Evolutionary conservation across 2,888 invertebrate species (phyloP).

Genomic region (Timema podura): DNA sequence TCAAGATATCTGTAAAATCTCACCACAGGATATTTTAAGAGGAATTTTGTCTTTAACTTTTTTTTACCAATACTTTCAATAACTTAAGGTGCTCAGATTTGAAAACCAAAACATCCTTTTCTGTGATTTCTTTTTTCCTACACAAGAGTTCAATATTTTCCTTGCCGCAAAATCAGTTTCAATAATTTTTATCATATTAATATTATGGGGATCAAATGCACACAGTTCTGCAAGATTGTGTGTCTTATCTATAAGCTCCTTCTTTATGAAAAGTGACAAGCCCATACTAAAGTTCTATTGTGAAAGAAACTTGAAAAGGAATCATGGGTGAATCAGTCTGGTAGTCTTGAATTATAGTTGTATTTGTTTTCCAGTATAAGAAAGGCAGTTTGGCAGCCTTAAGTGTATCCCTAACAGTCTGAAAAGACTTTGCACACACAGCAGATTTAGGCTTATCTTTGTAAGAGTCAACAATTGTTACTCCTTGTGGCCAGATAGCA

Average conservation of each 20-base stretch:
- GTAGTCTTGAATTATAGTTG: constrained; percentile 8
- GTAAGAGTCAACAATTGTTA: neutral
- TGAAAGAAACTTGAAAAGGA: too few relatives aligned
- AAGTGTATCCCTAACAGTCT: constrained; percentile 3
- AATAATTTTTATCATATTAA: neutral
- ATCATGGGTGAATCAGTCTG: neutral
- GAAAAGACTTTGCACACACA: constrained; percentile 6
- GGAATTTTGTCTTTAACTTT: neutral
- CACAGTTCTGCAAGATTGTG: neutral
- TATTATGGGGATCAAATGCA: neutral
- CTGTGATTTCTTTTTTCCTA: neutral
- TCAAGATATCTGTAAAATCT: constrained; percentile 1
- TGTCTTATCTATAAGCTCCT: neutral
- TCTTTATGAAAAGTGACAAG: neutral
- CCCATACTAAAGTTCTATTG: too few relatives aligned
- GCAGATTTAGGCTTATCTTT: neutral
- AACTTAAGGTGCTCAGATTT: constrained; percentile 8
- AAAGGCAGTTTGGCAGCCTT: constrained; percentile 11
- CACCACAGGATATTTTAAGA: neutral
- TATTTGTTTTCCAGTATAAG: neutral
- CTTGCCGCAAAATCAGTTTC: constrained; percentile 8
- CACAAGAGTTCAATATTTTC: neutral
- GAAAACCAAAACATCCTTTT: neutral
- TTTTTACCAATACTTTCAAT: neutral
- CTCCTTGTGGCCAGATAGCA: constrained; percentile 8